Evolutionary conservation across 2,888 invertebrate genomes (phyloP).

Genomic region (Troides oblongomaculatus): DNA sequence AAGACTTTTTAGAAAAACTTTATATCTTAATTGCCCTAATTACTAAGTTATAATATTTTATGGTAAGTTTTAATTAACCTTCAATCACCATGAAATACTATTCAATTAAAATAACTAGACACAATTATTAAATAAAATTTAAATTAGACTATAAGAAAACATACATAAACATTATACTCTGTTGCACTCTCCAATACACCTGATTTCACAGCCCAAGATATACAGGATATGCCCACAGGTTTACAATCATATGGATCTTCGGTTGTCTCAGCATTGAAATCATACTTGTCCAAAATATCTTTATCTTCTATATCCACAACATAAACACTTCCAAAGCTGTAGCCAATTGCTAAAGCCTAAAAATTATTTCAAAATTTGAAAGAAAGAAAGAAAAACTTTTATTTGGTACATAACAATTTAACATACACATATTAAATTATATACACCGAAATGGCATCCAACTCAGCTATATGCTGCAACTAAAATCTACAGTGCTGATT

Average conservation of each 20-base stretch:
- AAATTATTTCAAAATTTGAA: conserved; percentile 33
- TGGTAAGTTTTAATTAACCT: too few species aligned
- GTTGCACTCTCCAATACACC: conserved; percentile 68
- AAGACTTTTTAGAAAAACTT: too few species aligned
- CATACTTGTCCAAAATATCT: conserved; percentile 84
- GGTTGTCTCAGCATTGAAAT: conserved; percentile 62
- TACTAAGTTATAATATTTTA: too few species aligned
- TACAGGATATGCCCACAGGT: conserved; percentile 83
- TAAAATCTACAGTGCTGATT: too few species aligned
- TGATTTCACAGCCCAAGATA: conserved; percentile 84
- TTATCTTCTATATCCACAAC: conserved; percentile 93
- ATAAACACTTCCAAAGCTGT: conserved; percentile 84
- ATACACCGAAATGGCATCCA: too few species aligned
- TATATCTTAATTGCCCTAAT: too few species aligned
- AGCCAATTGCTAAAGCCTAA: conserved; percentile 84
- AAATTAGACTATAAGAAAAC: conserved; percentile 34
- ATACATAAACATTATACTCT: conserved; percentile 71
- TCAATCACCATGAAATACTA: not conserved
- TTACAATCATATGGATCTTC: conserved; percentile 71
- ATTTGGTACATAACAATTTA: too few species aligned
- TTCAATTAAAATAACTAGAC: not conserved
- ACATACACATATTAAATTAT: too few species aligned
- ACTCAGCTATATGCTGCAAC: too few species aligned
- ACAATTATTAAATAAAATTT: not conserved
- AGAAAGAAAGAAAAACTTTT: too few species aligned